phyloP scores from a whole-genome alignment of 2,797 vertebrate species.

The Anguilla obscura region DNA sequence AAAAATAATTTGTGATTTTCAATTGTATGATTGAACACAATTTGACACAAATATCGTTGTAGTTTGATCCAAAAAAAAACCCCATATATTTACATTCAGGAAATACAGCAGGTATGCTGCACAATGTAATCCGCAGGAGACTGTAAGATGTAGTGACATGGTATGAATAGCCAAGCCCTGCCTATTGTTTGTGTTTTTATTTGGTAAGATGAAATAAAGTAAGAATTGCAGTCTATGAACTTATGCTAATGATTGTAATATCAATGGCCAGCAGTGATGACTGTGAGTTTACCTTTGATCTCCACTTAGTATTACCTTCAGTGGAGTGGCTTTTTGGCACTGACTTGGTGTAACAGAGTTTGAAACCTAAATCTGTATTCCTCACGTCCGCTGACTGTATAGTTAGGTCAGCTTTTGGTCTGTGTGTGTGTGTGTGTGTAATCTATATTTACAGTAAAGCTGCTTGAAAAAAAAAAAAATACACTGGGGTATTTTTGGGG shows the following conservation, averaged over 20 bases:
- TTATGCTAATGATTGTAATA: background rate
- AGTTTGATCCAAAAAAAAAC: background rate
- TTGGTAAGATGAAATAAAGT: background rate
- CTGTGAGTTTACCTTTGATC: background rate
- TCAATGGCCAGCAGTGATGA: background rate
- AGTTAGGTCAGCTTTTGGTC: background rate
- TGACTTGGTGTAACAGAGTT: background rate
- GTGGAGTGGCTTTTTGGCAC: background rate
- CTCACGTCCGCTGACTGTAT: background rate
- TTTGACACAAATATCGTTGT: background rate
- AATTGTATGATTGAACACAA: background rate
- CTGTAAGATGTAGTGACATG: background rate
- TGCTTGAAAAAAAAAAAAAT: slow-evolving; percentile 8
- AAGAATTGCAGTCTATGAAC: background rate
- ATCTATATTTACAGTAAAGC: background rate
- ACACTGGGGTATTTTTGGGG: background rate
- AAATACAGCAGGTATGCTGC: background rate
- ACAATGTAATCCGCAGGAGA: background rate
- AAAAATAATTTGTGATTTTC: background rate
- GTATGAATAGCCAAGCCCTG: background rate
- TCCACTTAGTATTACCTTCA: background rate
- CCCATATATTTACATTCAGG: background rate
- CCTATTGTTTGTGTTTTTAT: background rate
- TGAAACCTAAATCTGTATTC: background rate
- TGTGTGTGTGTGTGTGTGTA: background rate